Evolutionary conservation across 2,113 vertebrate genomes (phyloP).

Genomic region (Tychaedon coryphoeus): DNA sequence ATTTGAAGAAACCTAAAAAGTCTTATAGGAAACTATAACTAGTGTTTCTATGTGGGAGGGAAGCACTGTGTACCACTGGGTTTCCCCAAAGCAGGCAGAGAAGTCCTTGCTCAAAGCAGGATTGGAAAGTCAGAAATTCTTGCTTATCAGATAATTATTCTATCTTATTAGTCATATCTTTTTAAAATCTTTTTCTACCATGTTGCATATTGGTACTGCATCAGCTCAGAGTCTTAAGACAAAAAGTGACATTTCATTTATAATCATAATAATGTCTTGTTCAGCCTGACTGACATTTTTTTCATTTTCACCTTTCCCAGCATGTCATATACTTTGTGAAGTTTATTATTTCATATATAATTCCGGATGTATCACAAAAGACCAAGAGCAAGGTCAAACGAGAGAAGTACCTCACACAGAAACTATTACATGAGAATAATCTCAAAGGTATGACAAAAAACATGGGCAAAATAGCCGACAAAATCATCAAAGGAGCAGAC

Average conservation of each 20-base stretch:
- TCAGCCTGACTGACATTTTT: conserved; percentile 1
- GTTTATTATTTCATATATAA: conserved; percentile 85
- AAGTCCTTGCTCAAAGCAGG: background rate
- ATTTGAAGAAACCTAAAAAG: background rate
- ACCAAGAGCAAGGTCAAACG: conserved; percentile 89
- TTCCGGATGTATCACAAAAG: conserved; percentile 85
- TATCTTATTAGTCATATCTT: background rate
- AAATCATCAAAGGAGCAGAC: conserved; percentile 20
- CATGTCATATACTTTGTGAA: conserved; percentile 91
- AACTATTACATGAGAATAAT: conserved; percentile 85
- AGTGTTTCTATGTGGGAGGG: background rate
- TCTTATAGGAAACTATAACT: background rate
- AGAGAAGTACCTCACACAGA: conserved; percentile 90
- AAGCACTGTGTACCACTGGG: background rate
- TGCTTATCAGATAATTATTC: background rate
- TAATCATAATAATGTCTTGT: background rate
- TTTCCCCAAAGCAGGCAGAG: background rate
- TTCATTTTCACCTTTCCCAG: conserved; percentile 70
- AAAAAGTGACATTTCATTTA: background rate
- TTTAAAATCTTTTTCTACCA: background rate
- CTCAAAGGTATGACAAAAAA: conserved; percentile 80
- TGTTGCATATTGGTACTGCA: background rate
- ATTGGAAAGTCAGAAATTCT: background rate
- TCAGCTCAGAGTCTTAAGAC: background rate
- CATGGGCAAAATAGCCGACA: conserved; percentile 58